A percentile compares a stretch with the other conserved stretches of the same genome.
Conservation (phyloP, 2,113 vertebrate species). For the Mastomys natalensis region DNA sequence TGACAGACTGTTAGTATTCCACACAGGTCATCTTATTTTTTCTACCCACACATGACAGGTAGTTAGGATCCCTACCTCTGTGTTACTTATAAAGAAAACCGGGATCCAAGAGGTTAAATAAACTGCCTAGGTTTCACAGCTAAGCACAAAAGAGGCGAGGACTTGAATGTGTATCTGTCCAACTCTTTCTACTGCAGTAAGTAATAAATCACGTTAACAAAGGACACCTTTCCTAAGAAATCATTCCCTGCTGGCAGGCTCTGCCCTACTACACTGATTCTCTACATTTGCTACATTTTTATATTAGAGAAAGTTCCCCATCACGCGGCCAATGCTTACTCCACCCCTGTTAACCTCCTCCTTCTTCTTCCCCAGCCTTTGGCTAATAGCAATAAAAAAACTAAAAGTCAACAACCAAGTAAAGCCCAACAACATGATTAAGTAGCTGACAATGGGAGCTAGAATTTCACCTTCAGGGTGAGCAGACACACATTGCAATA, state of each 20-base stretch:
- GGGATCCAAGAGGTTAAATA: background rate
- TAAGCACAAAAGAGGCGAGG: background rate
- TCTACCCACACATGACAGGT: background rate
- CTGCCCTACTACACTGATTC: background rate
- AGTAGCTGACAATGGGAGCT: background rate
- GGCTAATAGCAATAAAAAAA: conserved; percentile 38
- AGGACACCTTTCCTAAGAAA: background rate
- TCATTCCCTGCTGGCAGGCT: background rate
- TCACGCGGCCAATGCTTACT: accelerated
- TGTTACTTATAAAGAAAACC: background rate
- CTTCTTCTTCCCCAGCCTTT: background rate
- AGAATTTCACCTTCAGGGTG: conserved; percentile 58
- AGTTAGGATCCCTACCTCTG: background rate
- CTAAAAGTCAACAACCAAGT: background rate
- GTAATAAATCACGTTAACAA: conserved; percentile 25
- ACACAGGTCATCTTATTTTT: background rate
- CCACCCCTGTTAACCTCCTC: background rate
- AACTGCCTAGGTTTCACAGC: background rate
- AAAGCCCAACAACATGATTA: background rate
- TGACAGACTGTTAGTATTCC: background rate
- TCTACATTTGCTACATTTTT: background rate
- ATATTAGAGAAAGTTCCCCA: no score
- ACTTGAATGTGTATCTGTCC: background rate
- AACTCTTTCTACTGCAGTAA: background rate
- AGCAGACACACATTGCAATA: conserved; percentile 5